Conservation (phyloP, 92 coral and sea anemone species). For the Virgularia gustaviana region DNA sequence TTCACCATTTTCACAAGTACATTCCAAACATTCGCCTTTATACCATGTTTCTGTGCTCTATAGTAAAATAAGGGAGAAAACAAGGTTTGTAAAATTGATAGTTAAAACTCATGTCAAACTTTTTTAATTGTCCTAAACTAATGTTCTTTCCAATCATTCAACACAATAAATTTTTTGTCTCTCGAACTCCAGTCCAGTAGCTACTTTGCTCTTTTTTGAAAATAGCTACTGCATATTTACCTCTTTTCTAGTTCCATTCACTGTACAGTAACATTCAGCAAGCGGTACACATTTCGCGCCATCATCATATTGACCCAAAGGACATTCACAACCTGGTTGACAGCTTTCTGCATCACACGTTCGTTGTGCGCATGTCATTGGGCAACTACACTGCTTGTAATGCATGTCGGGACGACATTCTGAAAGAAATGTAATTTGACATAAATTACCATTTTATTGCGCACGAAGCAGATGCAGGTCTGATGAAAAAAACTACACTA, state of each 20-base stretch:
- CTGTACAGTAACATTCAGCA: slow-evolving; percentile 48
- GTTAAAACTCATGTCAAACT: too few species aligned
- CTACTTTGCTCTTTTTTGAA: too few species aligned
- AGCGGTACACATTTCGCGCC: slow-evolving; percentile 57
- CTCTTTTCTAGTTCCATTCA: slow-evolving; percentile 39
- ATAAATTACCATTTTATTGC: too few species aligned
- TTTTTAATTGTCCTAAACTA: too few species aligned
- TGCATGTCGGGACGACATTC: slow-evolving; percentile 60
- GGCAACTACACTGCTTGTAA: slow-evolving; percentile 57
- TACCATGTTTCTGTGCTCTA: slow-evolving; percentile 61
- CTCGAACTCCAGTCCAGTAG: too few species aligned
- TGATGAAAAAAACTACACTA: too few species aligned
- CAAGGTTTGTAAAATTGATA: too few species aligned
- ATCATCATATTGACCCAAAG: slow-evolving; percentile 51
- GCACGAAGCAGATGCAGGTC: not conserved
- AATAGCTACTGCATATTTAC: too few species aligned
- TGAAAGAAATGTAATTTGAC: slow-evolving; percentile 2
- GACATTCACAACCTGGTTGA: slow-evolving; percentile 67
- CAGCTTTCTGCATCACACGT: slow-evolving; percentile 43
- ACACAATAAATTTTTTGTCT: not conserved
- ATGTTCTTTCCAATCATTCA: not conserved
- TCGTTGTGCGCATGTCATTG: slow-evolving; percentile 51
- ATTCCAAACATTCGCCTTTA: slow-evolving; percentile 48
- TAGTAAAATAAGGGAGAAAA: not conserved
- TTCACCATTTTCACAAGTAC: slow-evolving; percentile 54